A percentile compares a stretch with the other conserved stretches of the same genome.
Evolutionary conservation across 2,888 invertebrate species (phyloP).

Genomic region (Apamea epomidion): DNA sequence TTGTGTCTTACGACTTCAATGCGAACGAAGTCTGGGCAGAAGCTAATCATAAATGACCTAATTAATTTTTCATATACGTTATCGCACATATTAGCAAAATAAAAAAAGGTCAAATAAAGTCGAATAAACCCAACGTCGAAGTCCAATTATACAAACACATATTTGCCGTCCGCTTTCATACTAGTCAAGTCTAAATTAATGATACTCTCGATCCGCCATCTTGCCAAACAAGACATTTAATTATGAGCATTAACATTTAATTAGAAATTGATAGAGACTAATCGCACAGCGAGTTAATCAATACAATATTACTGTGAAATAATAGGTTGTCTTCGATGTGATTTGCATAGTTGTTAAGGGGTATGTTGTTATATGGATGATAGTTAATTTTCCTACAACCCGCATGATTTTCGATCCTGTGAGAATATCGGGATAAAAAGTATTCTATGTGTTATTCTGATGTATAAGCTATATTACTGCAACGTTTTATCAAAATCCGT

Average conservation of each 20-base stretch:
- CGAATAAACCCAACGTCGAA: background rate
- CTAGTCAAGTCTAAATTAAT: slow-evolving; percentile 57
- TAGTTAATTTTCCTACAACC: no score
- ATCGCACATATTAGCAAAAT: background rate
- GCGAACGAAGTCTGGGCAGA: no score
- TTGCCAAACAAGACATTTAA: slow-evolving; percentile 72
- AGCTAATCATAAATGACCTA: background rate
- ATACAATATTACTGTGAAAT: slow-evolving; percentile 63
- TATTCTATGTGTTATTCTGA: no score
- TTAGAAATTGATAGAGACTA: slow-evolving; percentile 75
- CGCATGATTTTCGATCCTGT: no score
- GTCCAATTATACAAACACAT: slow-evolving; percentile 10
- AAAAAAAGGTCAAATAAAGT: background rate
- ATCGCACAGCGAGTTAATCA: slow-evolving; percentile 69
- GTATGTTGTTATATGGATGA: slow-evolving; percentile 6
- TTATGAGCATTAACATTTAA: slow-evolving; percentile 71
- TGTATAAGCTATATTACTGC: no score
- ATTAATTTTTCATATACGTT: background rate
- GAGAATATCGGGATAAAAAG: no score
- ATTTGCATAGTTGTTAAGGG: slow-evolving; percentile 68
- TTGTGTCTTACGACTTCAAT: no score
- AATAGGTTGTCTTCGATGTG: slow-evolving; percentile 49
- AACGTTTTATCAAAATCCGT: no score
- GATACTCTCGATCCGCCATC: slow-evolving; percentile 54
- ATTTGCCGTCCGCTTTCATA: slow-evolving; percentile 48